phyloP scores from a whole-genome alignment of 2,113 vertebrate species.

The Epinephelus moara region DNA sequence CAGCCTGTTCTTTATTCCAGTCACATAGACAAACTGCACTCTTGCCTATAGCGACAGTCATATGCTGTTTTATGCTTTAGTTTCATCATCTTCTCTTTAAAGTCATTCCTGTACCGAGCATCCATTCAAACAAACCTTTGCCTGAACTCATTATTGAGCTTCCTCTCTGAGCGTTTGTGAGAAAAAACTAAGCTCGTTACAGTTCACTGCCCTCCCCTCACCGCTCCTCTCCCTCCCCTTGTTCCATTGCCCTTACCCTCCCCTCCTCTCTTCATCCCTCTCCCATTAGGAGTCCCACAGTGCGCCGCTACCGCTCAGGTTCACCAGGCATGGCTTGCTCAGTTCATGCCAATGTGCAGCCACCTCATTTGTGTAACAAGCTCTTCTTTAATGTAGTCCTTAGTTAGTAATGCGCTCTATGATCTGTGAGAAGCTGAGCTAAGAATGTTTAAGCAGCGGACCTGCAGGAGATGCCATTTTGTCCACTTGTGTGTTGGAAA shows the following conservation, averaged over 20 bases:
- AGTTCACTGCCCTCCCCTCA: constrained; percentile 34
- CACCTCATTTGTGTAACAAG: constrained; percentile 26
- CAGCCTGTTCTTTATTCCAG: not conserved
- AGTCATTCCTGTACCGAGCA: not conserved
- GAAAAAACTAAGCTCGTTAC: constrained; percentile 33
- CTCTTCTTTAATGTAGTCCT: constrained; percentile 8
- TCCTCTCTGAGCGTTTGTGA: constrained; percentile 20
- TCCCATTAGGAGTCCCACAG: constrained; percentile 31
- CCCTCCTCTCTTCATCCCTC: constrained; percentile 21
- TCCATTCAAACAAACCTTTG: not conserved
- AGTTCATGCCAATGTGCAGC: constrained; percentile 11
- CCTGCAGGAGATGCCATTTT: not conserved
- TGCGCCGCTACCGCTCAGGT: not conserved
- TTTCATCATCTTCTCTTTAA: not conserved
- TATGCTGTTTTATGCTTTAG: not conserved
- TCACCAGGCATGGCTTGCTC: constrained; percentile 23
- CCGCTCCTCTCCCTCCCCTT: not conserved
- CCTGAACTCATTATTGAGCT: not conserved
- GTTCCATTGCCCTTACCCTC: constrained; percentile 18
- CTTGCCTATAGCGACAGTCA: not conserved
- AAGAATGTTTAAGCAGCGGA: not conserved
- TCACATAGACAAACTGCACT: not conserved
- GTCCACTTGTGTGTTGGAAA: constrained; percentile 1
- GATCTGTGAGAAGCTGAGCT: constrained; percentile 12
- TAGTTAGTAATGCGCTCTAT: not conserved